Conservation (phyloP, 2,113 vertebrate species). For the Xenotilapia caudafasciata region DNA sequence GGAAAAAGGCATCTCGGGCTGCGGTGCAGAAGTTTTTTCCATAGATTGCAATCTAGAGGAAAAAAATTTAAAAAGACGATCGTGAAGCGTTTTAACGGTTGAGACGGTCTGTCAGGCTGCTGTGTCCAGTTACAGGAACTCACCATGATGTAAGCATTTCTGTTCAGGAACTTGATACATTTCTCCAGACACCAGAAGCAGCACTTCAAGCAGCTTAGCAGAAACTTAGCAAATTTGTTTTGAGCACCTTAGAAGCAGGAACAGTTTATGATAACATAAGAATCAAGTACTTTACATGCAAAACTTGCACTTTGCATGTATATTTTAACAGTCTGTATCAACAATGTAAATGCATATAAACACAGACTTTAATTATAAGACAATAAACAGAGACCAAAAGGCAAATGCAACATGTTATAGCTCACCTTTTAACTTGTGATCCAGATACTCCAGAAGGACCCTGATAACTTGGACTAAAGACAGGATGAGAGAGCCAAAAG, state of each 20-base stretch:
- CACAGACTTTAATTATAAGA: neutral
- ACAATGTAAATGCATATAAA: neutral
- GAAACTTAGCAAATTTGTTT: slow-evolving; percentile 83
- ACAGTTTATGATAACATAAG: neutral
- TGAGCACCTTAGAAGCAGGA: slow-evolving; percentile 72
- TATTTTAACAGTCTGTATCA: neutral
- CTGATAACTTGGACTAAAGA: slow-evolving; percentile 87
- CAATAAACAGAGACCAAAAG: neutral
- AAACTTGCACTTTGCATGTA: rapidly evolving
- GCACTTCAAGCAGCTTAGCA: slow-evolving; percentile 88
- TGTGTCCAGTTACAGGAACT: slow-evolving; percentile 2
- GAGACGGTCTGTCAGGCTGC: neutral
- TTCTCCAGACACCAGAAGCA: slow-evolving; percentile 99
- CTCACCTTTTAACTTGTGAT: slow-evolving; percentile 89
- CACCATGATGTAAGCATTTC: slow-evolving; percentile 98
- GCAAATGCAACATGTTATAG: neutral
- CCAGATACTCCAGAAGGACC: slow-evolving; percentile 87
- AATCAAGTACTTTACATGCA: neutral
- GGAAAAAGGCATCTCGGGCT: slow-evolving; percentile 86
- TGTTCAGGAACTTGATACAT: slow-evolving; percentile 92
- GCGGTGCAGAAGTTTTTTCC: slow-evolving; percentile 95
- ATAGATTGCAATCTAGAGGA: slow-evolving; percentile 83
- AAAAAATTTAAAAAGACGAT: neutral
- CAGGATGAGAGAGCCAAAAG: slow-evolving; percentile 88
- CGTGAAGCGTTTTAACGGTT: neutral